phyloP scores from a whole-genome alignment of 2,797 vertebrate species.

The Trachurus trachurus region DNA sequence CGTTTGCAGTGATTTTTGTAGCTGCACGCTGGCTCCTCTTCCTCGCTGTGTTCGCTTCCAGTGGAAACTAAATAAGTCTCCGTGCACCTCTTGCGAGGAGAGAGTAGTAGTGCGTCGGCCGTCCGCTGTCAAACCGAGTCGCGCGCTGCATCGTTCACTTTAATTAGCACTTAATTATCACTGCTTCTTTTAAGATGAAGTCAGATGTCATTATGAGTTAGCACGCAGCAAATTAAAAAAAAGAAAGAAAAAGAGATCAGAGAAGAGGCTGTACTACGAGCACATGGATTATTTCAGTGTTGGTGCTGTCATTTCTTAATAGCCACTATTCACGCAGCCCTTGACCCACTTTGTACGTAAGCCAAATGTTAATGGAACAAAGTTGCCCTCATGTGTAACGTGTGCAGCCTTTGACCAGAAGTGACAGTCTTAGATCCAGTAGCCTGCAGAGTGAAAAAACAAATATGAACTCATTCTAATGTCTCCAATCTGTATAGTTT shows the following conservation, averaged over 20 bases:
- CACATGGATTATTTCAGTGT: conserved; percentile 14
- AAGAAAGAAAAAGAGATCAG: neutral
- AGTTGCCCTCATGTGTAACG: neutral
- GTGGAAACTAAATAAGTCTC: conserved; percentile 25
- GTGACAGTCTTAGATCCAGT: neutral
- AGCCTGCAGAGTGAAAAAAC: neutral
- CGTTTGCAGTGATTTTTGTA: conserved; percentile 19
- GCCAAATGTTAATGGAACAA: conserved; percentile 11
- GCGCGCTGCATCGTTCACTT: neutral
- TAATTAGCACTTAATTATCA: neutral
- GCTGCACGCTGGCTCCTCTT: neutral
- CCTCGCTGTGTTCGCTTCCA: neutral
- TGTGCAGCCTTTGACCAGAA: conserved; percentile 1
- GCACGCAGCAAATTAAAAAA: neutral
- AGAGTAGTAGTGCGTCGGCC: neutral
- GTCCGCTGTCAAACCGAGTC: neutral
- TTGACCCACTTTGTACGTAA: conserved; percentile 1
- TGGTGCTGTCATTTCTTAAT: conserved; percentile 23
- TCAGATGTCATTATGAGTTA: neutral
- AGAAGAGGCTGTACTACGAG: neutral
- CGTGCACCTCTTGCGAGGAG: neutral
- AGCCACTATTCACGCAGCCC: neutral
- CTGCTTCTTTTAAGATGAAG: conserved; percentile 7
- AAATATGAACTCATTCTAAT: neutral
- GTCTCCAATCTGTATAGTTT: too few relatives aligned